These are phyloP conservation scores for Dissostichus mawsoni DNA, from an alignment of 2,113 vertebrate genomes.

Conservation along the genomic window DNA sequence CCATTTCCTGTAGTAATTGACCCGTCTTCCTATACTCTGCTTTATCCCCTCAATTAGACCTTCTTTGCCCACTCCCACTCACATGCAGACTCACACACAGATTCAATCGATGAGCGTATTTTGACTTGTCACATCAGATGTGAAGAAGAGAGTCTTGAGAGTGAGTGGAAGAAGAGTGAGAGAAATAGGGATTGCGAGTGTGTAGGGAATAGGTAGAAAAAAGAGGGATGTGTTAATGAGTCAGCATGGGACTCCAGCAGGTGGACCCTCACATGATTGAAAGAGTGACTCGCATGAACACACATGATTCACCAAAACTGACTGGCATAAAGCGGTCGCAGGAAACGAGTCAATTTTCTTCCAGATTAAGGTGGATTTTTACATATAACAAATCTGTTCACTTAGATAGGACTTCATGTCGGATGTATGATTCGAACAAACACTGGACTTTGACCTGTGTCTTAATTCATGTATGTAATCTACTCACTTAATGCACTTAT, in stretches of 20 bases:
- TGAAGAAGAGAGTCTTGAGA: conserved; percentile 1
- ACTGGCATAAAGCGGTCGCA: background rate
- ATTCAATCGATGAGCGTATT: conserved; percentile 48
- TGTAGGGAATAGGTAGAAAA: background rate
- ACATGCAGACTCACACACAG: background rate
- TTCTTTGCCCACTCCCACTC: conserved; percentile 38
- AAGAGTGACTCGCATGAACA: background rate
- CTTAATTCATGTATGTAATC: no score
- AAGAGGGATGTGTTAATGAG: background rate
- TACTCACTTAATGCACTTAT: no score
- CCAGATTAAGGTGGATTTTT: no score
- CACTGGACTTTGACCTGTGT: no score
- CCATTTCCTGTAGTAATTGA: conserved; percentile 75
- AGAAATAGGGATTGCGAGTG: background rate
- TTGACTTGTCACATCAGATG: conserved; percentile 56
- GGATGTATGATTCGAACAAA: no score
- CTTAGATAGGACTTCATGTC: no score
- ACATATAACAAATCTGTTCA: no score
- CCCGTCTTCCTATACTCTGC: conserved; percentile 53
- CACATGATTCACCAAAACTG: background rate
- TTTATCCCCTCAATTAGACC: conserved; percentile 68
- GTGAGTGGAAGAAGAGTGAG: background rate
- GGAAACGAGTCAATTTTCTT: no score
- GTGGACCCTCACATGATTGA: background rate
- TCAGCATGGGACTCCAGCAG: background rate